Base-by-base conservation (phyloP, 2,888 invertebrate genomes). In the Pycnomerus fuliginosus region DNA sequence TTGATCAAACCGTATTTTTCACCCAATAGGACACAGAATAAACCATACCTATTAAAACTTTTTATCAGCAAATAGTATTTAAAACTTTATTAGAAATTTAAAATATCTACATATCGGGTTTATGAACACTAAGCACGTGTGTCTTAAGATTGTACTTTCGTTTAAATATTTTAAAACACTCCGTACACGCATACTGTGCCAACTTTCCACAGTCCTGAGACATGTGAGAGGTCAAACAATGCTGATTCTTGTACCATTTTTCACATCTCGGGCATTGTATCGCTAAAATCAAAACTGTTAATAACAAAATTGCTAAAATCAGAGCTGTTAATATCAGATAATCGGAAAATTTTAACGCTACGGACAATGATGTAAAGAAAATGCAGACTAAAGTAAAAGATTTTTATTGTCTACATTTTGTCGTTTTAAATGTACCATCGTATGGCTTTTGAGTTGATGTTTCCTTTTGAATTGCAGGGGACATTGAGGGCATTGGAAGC, bases 141-240 rank as follows among this genome's bases (percentile, higher is more conserved):
- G 42, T 47, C 17, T 51, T 50, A 2, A 60, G 38, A 29, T 58
- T 52, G 23, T 56, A 53, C 36, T 44, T 49, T 38, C 63, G 48
- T 44, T 56, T 61, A 40, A 60, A 60, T n/a, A 47, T 48, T 16
- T 44, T 38, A 3, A 23, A 14, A 39, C 63, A 63, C 10, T 47
- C 33, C 3, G 31, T n/a, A 30, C 63, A 63, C 1, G 50, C 45
- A 35, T 62, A 65, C 15, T 56, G 55, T 35, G 64, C 64, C 15
- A 61, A 57, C 43, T 65, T 67, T 16, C 68, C 69, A 38, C 70
- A 71, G 32, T 70, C 69, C 40, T 60, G 53, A 15, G 53, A 47
- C 24, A 56, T 20, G 32, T 62, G 62, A 3, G 55, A 55, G 14
- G 45, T 43, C 35, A 61, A 42, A 5, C 52, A 53, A 16, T 48